Base-by-base conservation (phyloP, 2,113 vertebrate species). In the Canis aureus region DNA sequence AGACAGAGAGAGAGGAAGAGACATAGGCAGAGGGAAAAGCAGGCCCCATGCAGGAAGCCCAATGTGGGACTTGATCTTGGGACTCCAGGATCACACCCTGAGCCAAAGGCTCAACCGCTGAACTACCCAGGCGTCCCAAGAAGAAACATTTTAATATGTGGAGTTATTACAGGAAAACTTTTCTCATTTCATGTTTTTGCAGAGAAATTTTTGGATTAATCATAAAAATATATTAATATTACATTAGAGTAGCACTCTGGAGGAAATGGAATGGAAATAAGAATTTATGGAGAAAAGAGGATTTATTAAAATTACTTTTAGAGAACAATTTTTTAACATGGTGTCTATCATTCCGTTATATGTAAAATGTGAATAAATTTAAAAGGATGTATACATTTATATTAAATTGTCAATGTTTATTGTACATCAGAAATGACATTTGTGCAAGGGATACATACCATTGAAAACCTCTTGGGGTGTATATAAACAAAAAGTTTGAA, bases 401-500 rank as follows among this genome's bases (percentile, higher is more conserved):
- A 69, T 94, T 78, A 35, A 94, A 92, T 64, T 92, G 17, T 53
- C 6, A 8, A 19, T 89, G 15, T 92, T 79, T 92, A 12, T 16
- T 69, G 4, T 79, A 22, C 83, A 38, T 84, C 19, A 92, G 57
- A 89, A 85, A 74, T 84, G 84, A 35, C 15, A n/a, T 89, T 80
- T 59, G 11, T 49, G 8, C 59, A 79, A 49, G 32, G 4, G 55
- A 32, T 79, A 32, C 29, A 38, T 79, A 76, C 53, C 76, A 17
- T 10, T 57, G 49, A 89, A 94, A 91, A 79, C 38, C 38, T 71
- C 4, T 62, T 25, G 7, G 51, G 25, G 20, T 17, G 1, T 87
- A 17, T 76, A 43, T 91, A 80, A 88, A 25, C 60, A 87, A 62
- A 87, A 83, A 74, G 66, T 66, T 12, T 89, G 62, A 96, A 92